A percentile compares a stretch with the other conserved stretches of the same genome.
phyloP scores from a whole-genome alignment of 1,140 invertebrate species.

The Manduca sexta region DNA sequence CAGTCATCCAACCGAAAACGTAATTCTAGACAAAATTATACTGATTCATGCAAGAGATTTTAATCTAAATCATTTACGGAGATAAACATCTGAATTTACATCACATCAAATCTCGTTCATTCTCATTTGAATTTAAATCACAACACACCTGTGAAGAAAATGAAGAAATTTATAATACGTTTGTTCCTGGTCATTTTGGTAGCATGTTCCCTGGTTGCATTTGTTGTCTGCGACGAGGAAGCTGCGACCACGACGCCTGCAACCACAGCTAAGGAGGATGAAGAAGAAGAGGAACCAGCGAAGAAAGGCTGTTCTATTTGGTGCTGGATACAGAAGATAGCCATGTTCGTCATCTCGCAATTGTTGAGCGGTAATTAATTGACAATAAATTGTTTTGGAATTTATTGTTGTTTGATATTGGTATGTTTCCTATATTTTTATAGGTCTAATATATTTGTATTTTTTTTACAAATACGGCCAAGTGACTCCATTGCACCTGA shows the following conservation, averaged over 20 bases:
- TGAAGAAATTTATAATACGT: slow-evolving; percentile 9
- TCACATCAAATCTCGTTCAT: neutral
- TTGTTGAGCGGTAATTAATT: slow-evolving; percentile 40
- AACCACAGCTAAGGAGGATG: slow-evolving; percentile 36
- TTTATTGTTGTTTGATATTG: neutral
- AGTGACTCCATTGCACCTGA: too few relatives aligned
- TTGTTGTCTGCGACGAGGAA: slow-evolving; percentile 42
- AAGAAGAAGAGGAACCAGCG: slow-evolving; percentile 54
- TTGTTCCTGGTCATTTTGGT: slow-evolving; percentile 28
- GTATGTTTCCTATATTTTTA: neutral
- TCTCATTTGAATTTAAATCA: neutral
- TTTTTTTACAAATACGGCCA: too few relatives aligned
- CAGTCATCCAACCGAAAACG: too few relatives aligned
- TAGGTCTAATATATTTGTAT: too few relatives aligned
- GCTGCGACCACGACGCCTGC: slow-evolving; percentile 32
- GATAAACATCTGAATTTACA: neutral
- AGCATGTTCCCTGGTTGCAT: slow-evolving; percentile 17
- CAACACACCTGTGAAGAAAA: slow-evolving; percentile 3
- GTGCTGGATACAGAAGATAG: slow-evolving; percentile 72
- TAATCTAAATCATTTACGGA: neutral
- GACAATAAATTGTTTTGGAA: too few relatives aligned
- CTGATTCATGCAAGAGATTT: neutral
- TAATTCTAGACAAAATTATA: neutral
- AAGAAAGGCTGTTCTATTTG: slow-evolving; percentile 66
- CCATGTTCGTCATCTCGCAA: slow-evolving; percentile 68